Evolutionary conservation across 2,888 invertebrate genomes (phyloP), one percentile per base, ranked within the genome.

Genomic region (Andrena minutula): DNA sequence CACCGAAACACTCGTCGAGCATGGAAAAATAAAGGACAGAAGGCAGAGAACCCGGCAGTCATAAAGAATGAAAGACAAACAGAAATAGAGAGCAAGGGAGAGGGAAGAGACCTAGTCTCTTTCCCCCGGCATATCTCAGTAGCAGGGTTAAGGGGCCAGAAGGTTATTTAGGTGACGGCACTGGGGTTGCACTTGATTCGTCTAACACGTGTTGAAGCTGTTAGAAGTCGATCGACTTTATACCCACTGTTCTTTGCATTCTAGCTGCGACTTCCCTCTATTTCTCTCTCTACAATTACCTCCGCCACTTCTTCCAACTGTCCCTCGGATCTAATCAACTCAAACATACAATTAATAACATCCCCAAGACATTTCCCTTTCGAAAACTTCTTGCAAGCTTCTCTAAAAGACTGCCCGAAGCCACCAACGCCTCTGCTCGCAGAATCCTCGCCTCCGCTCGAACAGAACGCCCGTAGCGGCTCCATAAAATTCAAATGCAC

Each of bases 111-210:
- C 32, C 12, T 47, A 47, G 61, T 61, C 49, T 69, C 35, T 49
- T 63, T 63, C 53, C 63, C 2, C 16, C 41, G 58, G 32, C 10
- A 49, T 41, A 32, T 16, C 56, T 70, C 68, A 32, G 64, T 66
- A 71, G 66, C 47, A 49, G 49, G 63, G 66, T 76, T 80, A 80
- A 72, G 69, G 63, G 69, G 58, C 49, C 68, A 28, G 49, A 58
- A 35, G 60, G 53, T 53, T 66, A 47, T 83, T 80, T 74, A 75
- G 66, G 61, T 61, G 79, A 79, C 69, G 82, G 76, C 77, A 77
- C 63, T 72, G 63, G 70, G 84, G 79, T 65, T 78, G 75, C 83
- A 81, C 82, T 84, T 72, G 78, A 78, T 75, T 78, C 84, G 70
- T 70, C 71, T 77, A 83, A 83, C 75, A 78, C 75, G 69, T 76